Base-by-base conservation (phyloP, 1,140 invertebrate genomes). In the Drosophila jambulina region DNA sequence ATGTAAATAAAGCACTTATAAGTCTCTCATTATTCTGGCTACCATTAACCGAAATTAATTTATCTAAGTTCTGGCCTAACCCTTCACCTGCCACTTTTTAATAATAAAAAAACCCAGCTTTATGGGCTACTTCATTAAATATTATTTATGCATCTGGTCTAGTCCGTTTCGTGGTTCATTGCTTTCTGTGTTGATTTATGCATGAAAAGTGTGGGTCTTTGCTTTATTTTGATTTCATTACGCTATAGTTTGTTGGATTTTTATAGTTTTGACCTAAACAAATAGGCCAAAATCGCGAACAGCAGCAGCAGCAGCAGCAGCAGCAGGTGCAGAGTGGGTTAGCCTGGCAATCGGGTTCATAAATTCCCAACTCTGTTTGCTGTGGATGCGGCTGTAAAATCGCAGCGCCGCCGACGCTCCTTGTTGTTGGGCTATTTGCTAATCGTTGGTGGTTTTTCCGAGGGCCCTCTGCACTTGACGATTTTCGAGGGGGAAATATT, bases 211-310 rank as follows among this genome's bases (percentile, higher is more conserved):
- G 29, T 67, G 19, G 56, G 42, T 45, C n/a, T n/a, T 36, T 67
- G 48, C 29, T 67, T 68, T 70, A 68, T 70, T 68, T 62, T 68
- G 43, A 48, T 67, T 65, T 57, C 63, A 62, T 81, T 80, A 48
- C 51, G 40, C 25, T 70, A 56, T 75, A 57, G 63, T 46, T 34
- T 64, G 54, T 45, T 48, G 29, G 42, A 80, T 75, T 80, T 80
- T 81, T 64, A 81, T 81, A 65, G 71, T 81, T 72, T 49, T 81
- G 78, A 76, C 64, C 78, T 81, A 81, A 81, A 80, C 78, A 81
- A 80, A 80, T 80, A 80, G 63, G 57, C 61, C 23, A 57, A 74
- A 57, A 65, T 58, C 54, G 78, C 29, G 43, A 53, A 42, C 34
- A 29, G 23, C 29, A 23, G 25, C 17, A 61, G 9, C 17, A 34